phyloP scores from a whole-genome alignment of 2,797 vertebrate species.

The Acipenser oxyrinchus region DNA sequence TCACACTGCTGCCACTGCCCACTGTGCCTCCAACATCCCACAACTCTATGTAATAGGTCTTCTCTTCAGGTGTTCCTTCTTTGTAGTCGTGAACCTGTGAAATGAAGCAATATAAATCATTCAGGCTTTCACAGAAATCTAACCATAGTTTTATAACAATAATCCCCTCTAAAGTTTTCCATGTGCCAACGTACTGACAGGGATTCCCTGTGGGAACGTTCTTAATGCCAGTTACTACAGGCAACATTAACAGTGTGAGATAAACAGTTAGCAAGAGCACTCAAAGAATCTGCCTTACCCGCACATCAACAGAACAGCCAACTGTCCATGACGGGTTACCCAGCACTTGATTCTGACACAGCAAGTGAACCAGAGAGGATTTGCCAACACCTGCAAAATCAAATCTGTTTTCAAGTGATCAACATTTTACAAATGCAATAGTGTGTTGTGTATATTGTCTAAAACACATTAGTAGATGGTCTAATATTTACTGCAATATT shows the following conservation, averaged over 20 bases:
- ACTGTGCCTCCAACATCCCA: conserved; percentile 97
- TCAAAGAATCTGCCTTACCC: conserved; percentile 58
- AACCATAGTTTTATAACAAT: no score
- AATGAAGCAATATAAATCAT: not conserved
- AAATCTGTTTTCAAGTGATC: not conserved
- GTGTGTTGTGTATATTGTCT: not conserved
- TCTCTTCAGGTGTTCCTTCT: conserved; percentile 94
- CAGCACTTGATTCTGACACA: conserved; percentile 91
- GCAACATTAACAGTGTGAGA: no score
- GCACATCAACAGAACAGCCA: conserved; percentile 92
- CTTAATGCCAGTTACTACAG: no score
- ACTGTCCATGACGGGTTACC: conserved; percentile 97
- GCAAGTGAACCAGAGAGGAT: conserved; percentile 87
- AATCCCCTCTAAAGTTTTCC: no score
- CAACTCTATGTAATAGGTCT: conserved; percentile 90
- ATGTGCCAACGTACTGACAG: no score
- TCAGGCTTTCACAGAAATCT: no score
- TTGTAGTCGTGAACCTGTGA: conserved; percentile 90
- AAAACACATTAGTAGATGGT: not conserved
- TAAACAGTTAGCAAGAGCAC: no score
- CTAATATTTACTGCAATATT: no score
- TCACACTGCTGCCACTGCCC: conserved; percentile 85
- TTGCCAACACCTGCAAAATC: conserved; percentile 80
- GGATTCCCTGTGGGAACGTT: no score
- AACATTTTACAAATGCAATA: not conserved